Evolutionary conservation across 2,888 invertebrate species (phyloP).

Genomic region (Fragum fragum): DNA sequence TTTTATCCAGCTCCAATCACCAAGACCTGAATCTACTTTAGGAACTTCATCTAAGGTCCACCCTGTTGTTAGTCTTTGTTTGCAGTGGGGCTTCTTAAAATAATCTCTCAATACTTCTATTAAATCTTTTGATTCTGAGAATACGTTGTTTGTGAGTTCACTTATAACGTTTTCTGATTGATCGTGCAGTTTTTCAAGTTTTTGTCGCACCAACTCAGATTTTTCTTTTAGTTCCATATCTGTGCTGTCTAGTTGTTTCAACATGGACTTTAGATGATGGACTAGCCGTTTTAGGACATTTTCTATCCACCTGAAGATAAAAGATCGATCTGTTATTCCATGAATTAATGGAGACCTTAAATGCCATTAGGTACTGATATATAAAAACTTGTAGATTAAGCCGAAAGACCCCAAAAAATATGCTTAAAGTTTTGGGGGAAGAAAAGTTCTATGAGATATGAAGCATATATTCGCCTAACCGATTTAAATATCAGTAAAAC

Average conservation of each 20-base stretch:
- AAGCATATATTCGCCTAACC: too few relatives aligned
- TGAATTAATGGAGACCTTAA: too few relatives aligned
- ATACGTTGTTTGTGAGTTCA: slow-evolving; percentile 50
- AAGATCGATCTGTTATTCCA: too few relatives aligned
- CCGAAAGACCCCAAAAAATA: too few relatives aligned
- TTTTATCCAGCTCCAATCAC: slow-evolving; percentile 63
- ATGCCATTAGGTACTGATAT: too few relatives aligned
- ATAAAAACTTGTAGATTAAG: too few relatives aligned
- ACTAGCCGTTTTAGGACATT: slow-evolving; percentile 71
- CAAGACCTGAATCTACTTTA: slow-evolving; percentile 44
- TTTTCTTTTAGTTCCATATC: slow-evolving; percentile 71
- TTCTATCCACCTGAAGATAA: slow-evolving; percentile 79
- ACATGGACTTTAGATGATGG: slow-evolving; percentile 71
- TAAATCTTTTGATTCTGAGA: slow-evolving; percentile 48
- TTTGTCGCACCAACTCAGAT: slow-evolving; percentile 55
- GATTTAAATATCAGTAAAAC: too few relatives aligned
- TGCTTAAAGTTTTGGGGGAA: too few relatives aligned
- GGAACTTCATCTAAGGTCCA: slow-evolving; percentile 67
- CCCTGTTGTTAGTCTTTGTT: slow-evolving; percentile 39
- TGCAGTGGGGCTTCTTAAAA: slow-evolving; percentile 43
- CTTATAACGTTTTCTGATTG: slow-evolving; percentile 58
- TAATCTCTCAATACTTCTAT: slow-evolving; percentile 43
- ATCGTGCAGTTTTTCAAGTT: slow-evolving; percentile 60
- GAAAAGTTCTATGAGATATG: too few relatives aligned
- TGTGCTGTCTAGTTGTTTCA: slow-evolving; percentile 68